Percentiles rank a stretch among this genome's conserved stretches.
phyloP scores from a whole-genome alignment of 2,797 vertebrate genomes.

The Myoxocephalus aenaeus region DNA sequence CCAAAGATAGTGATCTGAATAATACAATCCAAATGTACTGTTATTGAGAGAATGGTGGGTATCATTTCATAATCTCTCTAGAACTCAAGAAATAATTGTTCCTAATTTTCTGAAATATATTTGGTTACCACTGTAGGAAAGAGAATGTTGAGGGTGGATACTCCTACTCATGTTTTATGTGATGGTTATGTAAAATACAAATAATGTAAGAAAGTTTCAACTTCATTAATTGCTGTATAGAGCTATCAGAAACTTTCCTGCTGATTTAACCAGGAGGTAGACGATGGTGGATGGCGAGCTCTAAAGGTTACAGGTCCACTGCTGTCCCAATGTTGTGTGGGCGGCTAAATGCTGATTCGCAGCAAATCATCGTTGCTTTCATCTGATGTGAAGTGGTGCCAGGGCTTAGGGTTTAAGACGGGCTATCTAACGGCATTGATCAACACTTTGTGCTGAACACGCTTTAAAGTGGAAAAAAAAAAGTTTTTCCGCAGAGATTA shows the following conservation, averaged over 20 bases:
- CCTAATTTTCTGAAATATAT: background rate
- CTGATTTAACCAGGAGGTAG: constrained; percentile 13
- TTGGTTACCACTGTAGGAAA: background rate
- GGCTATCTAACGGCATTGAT: constrained; percentile 68
- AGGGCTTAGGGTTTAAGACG: constrained; percentile 61
- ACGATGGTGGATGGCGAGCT: constrained; percentile 16
- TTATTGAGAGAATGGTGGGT: constrained; percentile 7
- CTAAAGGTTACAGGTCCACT: constrained; percentile 46
- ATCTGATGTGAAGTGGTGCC: constrained; percentile 67
- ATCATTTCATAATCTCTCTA: constrained; percentile 1
- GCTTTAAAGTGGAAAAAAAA: constrained; percentile 41
- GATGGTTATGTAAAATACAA: background rate
- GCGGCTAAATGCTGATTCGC: constrained; percentile 70
- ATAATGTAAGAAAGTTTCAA: background rate
- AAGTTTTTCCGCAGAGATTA: constrained; percentile 56
- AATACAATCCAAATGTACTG: background rate
- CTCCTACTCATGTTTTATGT: background rate
- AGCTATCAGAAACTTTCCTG: constrained; percentile 9
- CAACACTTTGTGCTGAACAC: constrained; percentile 76
- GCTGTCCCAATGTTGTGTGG: constrained; percentile 51
- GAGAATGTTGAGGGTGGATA: background rate
- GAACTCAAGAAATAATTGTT: background rate
- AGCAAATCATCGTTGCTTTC: constrained; percentile 63
- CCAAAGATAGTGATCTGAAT: constrained; percentile 10
- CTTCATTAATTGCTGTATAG: background rate